These are phyloP conservation scores for Choristoneura rosaceana DNA, from an alignment of 2,888 invertebrate species.

Conservation along the genomic window DNA sequence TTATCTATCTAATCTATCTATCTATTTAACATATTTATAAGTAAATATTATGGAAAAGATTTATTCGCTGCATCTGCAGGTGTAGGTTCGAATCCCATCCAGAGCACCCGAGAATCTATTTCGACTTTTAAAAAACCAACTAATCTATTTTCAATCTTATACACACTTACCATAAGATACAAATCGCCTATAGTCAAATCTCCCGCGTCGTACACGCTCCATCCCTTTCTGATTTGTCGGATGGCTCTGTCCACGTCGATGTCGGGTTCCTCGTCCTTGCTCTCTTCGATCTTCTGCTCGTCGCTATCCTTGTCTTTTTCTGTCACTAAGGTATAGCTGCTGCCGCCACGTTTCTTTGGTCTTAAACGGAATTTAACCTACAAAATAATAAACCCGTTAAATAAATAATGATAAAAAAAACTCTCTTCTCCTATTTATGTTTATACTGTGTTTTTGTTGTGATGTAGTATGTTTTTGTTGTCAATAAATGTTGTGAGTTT, in stretches of 20 bases:
- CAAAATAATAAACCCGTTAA: not conserved
- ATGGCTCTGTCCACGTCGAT: slow-evolving; percentile 71
- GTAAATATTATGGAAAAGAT: too few relatives aligned
- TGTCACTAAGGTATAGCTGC: slow-evolving; percentile 68
- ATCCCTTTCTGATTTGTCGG: slow-evolving; percentile 87
- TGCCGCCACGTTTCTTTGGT: slow-evolving; percentile 76
- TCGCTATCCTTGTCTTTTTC: slow-evolving; percentile 57
- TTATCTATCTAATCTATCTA: too few relatives aligned
- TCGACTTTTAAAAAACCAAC: too few relatives aligned
- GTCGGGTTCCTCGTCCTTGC: slow-evolving; percentile 49
- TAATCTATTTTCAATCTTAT: not conserved
- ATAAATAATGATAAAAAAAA: too few relatives aligned
- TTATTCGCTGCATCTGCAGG: too few relatives aligned
- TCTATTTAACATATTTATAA: too few relatives aligned
- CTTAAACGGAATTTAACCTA: slow-evolving; percentile 79
- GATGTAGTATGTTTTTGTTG: too few relatives aligned
- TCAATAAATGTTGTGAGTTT: too few relatives aligned
- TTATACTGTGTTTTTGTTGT: too few relatives aligned
- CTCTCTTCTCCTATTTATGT: too few relatives aligned
- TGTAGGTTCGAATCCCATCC: too few relatives aligned
- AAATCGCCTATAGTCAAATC: slow-evolving; percentile 95
- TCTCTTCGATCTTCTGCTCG: slow-evolving; percentile 49
- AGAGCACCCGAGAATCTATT: too few relatives aligned
- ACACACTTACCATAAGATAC: slow-evolving; percentile 90
- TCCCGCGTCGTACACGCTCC: slow-evolving; percentile 91